Base-by-base conservation (phyloP, 2,888 invertebrate genomes). In the Cancer borealis region DNA sequence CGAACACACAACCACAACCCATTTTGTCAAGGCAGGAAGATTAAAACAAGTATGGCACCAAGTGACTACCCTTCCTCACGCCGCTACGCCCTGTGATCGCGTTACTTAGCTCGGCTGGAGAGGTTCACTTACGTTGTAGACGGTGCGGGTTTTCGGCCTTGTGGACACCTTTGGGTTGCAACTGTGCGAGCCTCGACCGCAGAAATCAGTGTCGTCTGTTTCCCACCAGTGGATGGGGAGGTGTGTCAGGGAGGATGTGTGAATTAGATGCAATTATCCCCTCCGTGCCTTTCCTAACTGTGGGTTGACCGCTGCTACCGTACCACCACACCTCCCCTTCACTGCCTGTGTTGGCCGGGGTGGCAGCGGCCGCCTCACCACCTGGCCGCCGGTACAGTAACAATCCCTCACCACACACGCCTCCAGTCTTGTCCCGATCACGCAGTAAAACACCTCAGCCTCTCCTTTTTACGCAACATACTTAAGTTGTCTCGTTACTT, bases 261-360 rank as follows among this genome's bases (percentile, higher is more conserved):
- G 94, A 91, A 93, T 93, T 93, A 93, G 91, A 60, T 94, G 92
- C 94, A 94, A 94, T 94, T 94, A 94, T 92, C 94, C 89, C 88
- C 88, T 88, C 79, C 88, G 49, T 89, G 94, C 73, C 94, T 94
- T 92, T 92, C 91, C 92, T 94, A 94, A 94, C 92, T 94, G 94
- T 73, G 88, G 79, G 94, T 39, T 92, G 94, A 89, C 94, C 92
- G 66, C 87, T 89, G 90, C 93, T 21, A 73, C 92, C 88, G n/a
- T 45, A 30, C 12, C 87, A 54, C 66, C 4, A 60, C 21, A 60
- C 30, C 26, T 30, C 30, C 79, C 21, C 30, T 79, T 30, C 79
- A 79, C 30, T 79, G 79, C 60, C 88, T 92, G 6, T 66, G n/a
- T 88, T n/a, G 88, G 30, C 3, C 39, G 88, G 26, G 49, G 60